Conservation (phyloP, 2,888 invertebrate species). For the Caenorhabditis wallacei region DNA sequence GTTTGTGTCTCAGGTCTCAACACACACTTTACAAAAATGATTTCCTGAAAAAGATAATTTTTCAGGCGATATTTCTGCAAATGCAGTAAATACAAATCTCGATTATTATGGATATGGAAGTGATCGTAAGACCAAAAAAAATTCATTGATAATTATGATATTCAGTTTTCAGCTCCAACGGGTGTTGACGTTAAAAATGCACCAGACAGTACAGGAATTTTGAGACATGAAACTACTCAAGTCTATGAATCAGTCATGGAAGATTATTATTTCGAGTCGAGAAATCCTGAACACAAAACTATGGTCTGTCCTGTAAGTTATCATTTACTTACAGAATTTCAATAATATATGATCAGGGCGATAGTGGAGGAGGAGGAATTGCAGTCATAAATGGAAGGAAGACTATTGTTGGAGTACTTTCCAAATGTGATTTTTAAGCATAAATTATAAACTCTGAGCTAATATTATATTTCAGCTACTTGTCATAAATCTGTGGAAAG, state of each 20-base stretch:
- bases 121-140: constrained; percentile 11
- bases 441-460: too few relatives aligned
- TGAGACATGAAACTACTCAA: constrained; percentile 8
- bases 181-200: neutral
- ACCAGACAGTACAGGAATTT: neutral
- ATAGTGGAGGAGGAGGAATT: constrained; percentile 12
- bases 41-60: too few relatives aligned
- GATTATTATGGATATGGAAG: constrained; percentile 29
- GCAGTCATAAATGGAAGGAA: neutral
- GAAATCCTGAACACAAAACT: neutral
- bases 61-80: neutral
- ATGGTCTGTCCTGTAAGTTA: constrained; percentile 11
- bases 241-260: neutral
- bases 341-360: neutral
- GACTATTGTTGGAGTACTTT: constrained; percentile 14
- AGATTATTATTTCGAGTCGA: neutral
- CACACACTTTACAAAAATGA: too few relatives aligned
- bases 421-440: too few relatives aligned
- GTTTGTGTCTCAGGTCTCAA: constrained; percentile 36
- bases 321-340: too few relatives aligned
- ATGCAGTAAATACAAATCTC: neutral
- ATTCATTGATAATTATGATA: neutral
- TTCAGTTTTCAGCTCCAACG: constrained; percentile 13
- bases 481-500: neutral
- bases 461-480: too few relatives aligned